phyloP scores from a whole-genome alignment of 2,888 invertebrate species.

The Lasius fuliginosus region DNA sequence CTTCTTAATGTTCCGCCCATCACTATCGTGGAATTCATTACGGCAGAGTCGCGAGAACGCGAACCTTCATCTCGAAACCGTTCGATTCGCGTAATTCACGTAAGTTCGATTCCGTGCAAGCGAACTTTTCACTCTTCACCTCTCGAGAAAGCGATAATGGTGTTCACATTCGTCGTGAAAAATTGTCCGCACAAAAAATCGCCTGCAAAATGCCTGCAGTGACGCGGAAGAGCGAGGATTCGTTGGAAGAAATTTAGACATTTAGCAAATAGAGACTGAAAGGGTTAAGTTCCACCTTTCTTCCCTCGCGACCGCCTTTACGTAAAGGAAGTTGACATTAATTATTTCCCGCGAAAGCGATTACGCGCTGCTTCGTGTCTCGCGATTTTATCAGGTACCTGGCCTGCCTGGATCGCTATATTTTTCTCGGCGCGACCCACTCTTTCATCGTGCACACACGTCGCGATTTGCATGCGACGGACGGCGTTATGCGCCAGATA shows the following conservation, averaged over 20 bases:
- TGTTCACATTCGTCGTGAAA: not conserved
- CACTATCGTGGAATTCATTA: constrained; percentile 73
- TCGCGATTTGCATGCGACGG: constrained; percentile 78
- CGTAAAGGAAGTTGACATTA: constrained; percentile 65
- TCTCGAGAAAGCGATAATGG: constrained; percentile 29
- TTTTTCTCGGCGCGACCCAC: constrained; percentile 69
- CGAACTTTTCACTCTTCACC: not conserved
- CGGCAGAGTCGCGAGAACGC: constrained; percentile 57
- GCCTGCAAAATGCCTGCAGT: not conserved
- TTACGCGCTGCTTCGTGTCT: constrained; percentile 57
- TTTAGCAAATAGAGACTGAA: constrained; percentile 24
- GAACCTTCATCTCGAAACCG: constrained; percentile 31
- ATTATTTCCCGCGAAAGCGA: constrained; percentile 69
- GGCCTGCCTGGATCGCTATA: constrained; percentile 70
- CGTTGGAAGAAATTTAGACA: constrained; percentile 35
- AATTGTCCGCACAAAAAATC: not conserved
- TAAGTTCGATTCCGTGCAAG: constrained; percentile 20
- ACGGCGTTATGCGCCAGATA: constrained; percentile 75
- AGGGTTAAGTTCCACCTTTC: constrained; percentile 21
- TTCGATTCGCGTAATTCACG: constrained; percentile 55
- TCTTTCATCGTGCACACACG: constrained; percentile 63
- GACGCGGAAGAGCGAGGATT: constrained; percentile 3
- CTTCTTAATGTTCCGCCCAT: constrained; percentile 72
- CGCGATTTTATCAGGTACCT: constrained; percentile 70
- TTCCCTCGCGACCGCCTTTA: constrained; percentile 40